Evolutionary conservation across 2,888 invertebrate species (phyloP), one percentile per base, ranked within the genome.

Genomic region (Griposia aprilina): DNA sequence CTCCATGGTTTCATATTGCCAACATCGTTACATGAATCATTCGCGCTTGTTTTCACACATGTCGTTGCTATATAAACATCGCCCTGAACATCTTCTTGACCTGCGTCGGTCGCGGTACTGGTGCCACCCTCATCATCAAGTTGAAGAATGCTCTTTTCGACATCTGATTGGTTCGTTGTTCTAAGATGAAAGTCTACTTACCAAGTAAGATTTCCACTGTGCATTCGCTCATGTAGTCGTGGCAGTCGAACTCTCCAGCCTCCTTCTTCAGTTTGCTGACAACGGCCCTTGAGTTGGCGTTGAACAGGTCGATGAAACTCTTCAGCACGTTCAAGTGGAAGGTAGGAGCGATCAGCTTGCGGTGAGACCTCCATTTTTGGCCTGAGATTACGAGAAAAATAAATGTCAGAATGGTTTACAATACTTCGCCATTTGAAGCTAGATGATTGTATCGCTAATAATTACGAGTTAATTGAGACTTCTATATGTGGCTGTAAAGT

Each of bases 281-380:
- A 10, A 98, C 98, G 76, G 98, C 97, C 67, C 97, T 97, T 65
- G 98, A 98, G 95, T 98, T 98, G 83, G 98, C 98, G 92, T 98
- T 98, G 97, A 98, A 98, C 57, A 98, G 96, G 91, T 98, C 98
- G 90, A 98, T 98, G 96, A 98, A 98, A 89, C 98, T 98, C 97
- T 98, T 98, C 88, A 98, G 95, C 1, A 98, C 98, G 94, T 98
- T 98, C 94, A 98, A 97, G 92, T 98, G 98, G 98, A 98, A 98
- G 84, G 98, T 98, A 67, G 98, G 98, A 17, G 98, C 98, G 87
- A 98, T 98, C 87, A 98, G 96, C 96, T 98, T 98, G 89, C 98
- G 97, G 93, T 98, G 98, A 36, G 98, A 97, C 72, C 98, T 97
- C 98, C 98, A 98, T 97, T 98, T 98, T 89, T 98, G 98, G 91